A percentile compares a stretch with the other conserved stretches of the same genome.
phyloP scores from a whole-genome alignment of 1,140 invertebrate species.

The Zaprionus ghesquierei region DNA sequence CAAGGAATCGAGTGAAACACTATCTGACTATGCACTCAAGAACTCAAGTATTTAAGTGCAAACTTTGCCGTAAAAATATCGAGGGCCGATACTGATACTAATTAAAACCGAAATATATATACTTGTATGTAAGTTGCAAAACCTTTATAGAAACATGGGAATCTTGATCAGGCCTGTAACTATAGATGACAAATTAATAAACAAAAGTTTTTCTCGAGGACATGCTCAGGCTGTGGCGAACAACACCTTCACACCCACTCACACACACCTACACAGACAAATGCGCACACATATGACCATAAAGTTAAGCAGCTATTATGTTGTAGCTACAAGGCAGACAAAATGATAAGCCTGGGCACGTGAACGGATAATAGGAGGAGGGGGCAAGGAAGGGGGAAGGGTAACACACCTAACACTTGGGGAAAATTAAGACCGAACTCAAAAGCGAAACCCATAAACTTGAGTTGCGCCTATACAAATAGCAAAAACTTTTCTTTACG shows the following conservation, averaged over 20 bases:
- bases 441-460: constrained; percentile 45
- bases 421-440: constrained; percentile 26
- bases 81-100: constrained; percentile 4
- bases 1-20: not conserved
- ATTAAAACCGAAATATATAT: constrained; percentile 4
- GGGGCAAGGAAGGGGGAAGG: not conserved
- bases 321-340: constrained; percentile 66
- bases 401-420: not conserved
- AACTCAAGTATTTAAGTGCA: not conserved
- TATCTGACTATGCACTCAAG: not conserved
- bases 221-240: constrained; percentile 27
- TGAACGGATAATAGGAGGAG: no score
- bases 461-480: constrained; percentile 67
- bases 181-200: constrained; percentile 70
- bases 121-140: not conserved
- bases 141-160: not conserved
- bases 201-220: constrained; percentile 64
- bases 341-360: constrained; percentile 42
- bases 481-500: constrained; percentile 58
- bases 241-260: constrained; percentile 29
- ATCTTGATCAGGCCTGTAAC: constrained; percentile 36
- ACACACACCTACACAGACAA: not conserved
- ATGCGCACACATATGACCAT: constrained; percentile 19
- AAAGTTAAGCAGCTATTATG: constrained; percentile 76
- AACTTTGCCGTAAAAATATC: no score